Evolutionary conservation across 2,888 invertebrate genomes (phyloP).

Genomic region (Pristionchus japonicus): DNA sequence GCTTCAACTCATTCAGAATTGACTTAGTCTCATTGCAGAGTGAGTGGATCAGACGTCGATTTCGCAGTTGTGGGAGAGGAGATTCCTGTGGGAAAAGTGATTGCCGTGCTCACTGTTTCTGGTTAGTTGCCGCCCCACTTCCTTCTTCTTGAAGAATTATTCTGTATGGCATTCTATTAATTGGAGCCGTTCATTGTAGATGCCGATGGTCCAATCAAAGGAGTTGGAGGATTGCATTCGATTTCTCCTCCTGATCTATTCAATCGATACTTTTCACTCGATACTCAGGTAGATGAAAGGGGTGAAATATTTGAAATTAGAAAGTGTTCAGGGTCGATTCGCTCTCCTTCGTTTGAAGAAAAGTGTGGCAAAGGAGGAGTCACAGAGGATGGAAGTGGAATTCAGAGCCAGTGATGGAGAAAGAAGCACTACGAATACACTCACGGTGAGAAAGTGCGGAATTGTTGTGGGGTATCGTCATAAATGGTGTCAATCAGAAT

Average conservation of each 20-base stretch:
- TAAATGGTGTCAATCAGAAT: not conserved
- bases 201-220: slow-evolving; percentile 3
- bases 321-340: slow-evolving; percentile 7
- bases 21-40: not conserved
- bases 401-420: not conserved
- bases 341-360: slow-evolving; percentile 11
- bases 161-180: too few relatives aligned
- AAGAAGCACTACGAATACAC: not conserved
- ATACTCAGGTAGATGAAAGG: not conserved
- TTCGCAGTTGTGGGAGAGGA: slow-evolving; percentile 29
- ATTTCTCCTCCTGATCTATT: not conserved
- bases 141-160: too few relatives aligned
- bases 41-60: not conserved
- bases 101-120: slow-evolving; percentile 40
- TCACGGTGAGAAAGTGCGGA: not conserved
- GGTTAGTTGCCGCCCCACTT: not conserved
- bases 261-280: slow-evolving; percentile 35
- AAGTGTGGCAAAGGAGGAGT: not conserved
- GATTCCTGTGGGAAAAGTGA: slow-evolving; percentile 8
- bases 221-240: not conserved
- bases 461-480: too few relatives aligned
- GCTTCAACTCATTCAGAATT: not conserved
- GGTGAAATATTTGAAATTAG: not conserved
- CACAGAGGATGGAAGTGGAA: not conserved
- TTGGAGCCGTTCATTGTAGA: not conserved